Evolutionary conservation across 2,888 invertebrate species (phyloP).

Genomic region (Pachydiplax longipennis): DNA sequence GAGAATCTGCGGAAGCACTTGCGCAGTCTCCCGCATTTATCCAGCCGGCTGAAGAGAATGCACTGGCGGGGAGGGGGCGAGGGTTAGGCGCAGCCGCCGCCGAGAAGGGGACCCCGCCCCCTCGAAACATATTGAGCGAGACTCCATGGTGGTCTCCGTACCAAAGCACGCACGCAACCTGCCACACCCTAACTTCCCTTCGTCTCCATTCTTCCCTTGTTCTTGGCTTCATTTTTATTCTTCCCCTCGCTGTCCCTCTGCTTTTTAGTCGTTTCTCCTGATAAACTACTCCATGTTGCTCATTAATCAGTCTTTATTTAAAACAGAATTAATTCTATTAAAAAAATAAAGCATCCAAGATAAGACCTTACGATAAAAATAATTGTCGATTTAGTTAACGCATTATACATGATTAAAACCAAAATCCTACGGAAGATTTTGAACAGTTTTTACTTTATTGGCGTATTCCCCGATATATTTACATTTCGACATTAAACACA

Average conservation of each 20-base stretch:
- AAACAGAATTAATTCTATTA: no score
- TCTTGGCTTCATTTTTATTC: not conserved
- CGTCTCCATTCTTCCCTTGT: not conserved
- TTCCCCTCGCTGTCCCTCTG: not conserved
- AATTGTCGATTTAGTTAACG: no score
- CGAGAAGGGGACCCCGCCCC: not conserved
- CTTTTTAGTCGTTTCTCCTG: not conserved
- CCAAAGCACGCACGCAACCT: not conserved
- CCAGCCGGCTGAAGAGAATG: not conserved
- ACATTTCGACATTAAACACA: no score
- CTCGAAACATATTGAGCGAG: slow-evolving; percentile 16
- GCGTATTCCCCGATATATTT: no score
- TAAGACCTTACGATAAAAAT: no score
- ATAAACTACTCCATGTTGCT: not conserved
- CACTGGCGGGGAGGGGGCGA: not conserved
- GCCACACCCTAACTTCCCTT: not conserved
- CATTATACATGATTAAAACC: no score
- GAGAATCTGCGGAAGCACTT: not conserved
- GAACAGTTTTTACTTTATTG: no score
- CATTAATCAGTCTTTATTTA: no score
- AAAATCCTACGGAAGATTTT: no score
- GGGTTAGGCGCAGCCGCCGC: slow-evolving; percentile 17
- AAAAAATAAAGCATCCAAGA: no score
- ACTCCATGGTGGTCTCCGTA: not conserved
- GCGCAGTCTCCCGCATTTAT: not conserved